Conservation (phyloP, 2,113 vertebrate species). For the Sardina pilchardus region DNA sequence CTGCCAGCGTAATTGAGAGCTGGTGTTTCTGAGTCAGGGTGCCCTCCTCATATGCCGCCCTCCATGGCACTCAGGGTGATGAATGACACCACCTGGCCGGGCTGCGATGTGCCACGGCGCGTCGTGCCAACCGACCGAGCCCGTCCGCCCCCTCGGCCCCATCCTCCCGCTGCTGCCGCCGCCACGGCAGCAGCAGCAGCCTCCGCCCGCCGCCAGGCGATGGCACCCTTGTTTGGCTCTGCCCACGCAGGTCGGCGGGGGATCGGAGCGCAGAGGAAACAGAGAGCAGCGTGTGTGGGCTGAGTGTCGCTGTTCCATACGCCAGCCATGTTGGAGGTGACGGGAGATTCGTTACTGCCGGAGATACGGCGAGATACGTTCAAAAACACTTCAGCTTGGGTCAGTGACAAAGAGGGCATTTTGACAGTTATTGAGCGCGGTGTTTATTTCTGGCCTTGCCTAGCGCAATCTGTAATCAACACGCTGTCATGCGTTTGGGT, state of each 20-base stretch:
- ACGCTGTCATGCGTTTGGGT: neutral
- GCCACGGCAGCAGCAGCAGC: neutral
- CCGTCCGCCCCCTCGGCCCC: neutral
- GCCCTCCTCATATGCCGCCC: constrained; percentile 31
- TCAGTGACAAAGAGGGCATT: neutral
- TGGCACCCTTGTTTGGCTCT: neutral
- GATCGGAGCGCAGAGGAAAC: neutral
- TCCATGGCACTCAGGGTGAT: constrained; percentile 40
- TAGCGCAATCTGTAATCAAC: constrained; percentile 7
- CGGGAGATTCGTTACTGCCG: neutral
- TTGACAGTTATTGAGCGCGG: neutral
- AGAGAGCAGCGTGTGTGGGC: neutral
- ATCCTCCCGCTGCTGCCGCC: neutral
- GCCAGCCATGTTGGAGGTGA: neutral
- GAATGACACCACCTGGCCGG: constrained; percentile 39
- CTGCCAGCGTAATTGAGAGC: constrained; percentile 61
- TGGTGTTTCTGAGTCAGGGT: constrained; percentile 49
- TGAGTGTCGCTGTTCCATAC: neutral
- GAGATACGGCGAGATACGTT: neutral
- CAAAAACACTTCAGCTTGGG: neutral
- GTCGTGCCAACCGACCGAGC: constrained; percentile 21
- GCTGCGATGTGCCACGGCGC: constrained; percentile 17
- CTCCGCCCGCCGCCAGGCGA: neutral
- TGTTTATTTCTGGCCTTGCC: constrained; percentile 14
- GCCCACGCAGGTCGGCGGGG: neutral